phyloP scores from a whole-genome alignment of 2,888 invertebrate genomes.

The Hesperia comma region DNA sequence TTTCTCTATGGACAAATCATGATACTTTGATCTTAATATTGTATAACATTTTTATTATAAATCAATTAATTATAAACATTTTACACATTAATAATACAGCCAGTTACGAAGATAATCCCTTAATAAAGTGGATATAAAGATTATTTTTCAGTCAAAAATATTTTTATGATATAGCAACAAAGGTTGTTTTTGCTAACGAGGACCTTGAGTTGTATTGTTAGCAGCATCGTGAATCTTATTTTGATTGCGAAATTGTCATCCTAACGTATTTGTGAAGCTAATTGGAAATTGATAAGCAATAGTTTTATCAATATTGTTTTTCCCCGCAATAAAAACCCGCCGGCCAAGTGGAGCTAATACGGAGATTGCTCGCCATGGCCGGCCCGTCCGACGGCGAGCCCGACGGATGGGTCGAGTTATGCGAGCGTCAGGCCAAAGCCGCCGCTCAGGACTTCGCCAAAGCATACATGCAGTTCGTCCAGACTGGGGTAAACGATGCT shows the following conservation, averaged over 20 bases:
- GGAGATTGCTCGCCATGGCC: conserved; percentile 79
- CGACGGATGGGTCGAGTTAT: conserved; percentile 92
- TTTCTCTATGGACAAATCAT: background rate
- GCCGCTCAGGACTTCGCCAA: conserved; percentile 95
- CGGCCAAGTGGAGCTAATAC: conserved; percentile 81
- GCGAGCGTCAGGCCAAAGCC: conserved; percentile 93
- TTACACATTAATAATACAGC: too few species aligned
- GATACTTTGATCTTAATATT: too few species aligned
- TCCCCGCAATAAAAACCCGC: conserved; percentile 53
- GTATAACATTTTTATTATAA: too few species aligned
- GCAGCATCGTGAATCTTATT: conserved; percentile 78
- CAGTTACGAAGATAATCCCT: too few species aligned
- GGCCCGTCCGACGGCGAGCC: conserved; percentile 85
- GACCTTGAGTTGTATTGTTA: conserved; percentile 56
- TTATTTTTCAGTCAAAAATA: background rate
- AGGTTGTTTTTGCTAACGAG: conserved; percentile 78
- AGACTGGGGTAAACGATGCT: conserved; percentile 87
- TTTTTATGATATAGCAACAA: conserved; percentile 64
- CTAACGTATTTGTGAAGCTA: conserved; percentile 48
- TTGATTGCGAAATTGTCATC: conserved; percentile 70
- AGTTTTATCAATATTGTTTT: conserved; percentile 49
- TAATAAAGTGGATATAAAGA: background rate
- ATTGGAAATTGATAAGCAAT: conserved; percentile 44
- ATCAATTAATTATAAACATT: too few species aligned
- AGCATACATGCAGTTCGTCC: conserved; percentile 91